A percentile compares a stretch with the other conserved stretches of the same genome.
phyloP scores from a whole-genome alignment of 2,888 invertebrate species.

The Herminia tarsipennalis region DNA sequence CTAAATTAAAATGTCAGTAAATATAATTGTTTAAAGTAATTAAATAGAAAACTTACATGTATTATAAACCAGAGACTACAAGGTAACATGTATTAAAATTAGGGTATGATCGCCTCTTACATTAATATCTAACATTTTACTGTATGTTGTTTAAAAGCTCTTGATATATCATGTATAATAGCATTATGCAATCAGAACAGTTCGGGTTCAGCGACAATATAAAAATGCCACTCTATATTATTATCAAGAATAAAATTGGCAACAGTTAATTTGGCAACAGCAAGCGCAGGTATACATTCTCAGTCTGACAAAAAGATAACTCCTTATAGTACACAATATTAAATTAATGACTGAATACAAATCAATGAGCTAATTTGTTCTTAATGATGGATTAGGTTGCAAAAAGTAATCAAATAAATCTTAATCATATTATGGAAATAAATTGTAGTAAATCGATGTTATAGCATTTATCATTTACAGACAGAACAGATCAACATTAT shows the following conservation, averaged over 20 bases:
- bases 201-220: constrained; percentile 19
- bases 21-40: constrained; percentile 31
- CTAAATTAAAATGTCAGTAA: constrained; percentile 19
- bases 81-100: constrained; percentile 55
- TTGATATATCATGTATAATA: constrained; percentile 15
- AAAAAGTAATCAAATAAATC: no score
- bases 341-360: constrained; percentile 27
- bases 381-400: constrained; percentile 9
- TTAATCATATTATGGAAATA: no score
- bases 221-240: constrained; percentile 31
- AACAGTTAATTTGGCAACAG: constrained; percentile 69
- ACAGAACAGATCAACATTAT: constrained; percentile 7
- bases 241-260: constrained; percentile 57
- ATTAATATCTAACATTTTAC: constrained; percentile 18
- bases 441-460: not conserved
- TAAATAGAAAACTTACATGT: constrained; percentile 41
- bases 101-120: constrained; percentile 27
- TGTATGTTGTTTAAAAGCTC: constrained; percentile 26
- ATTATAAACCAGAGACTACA: constrained; percentile 48
- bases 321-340: constrained; percentile 32
- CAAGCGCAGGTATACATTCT: constrained; percentile 55
- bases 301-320: constrained; percentile 50
- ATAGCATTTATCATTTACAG: not conserved
- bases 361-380: constrained; percentile 30
- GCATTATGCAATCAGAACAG: constrained; percentile 15